Conservation (phyloP, 1,140 invertebrate genomes). For the Coelopa frigida region DNA sequence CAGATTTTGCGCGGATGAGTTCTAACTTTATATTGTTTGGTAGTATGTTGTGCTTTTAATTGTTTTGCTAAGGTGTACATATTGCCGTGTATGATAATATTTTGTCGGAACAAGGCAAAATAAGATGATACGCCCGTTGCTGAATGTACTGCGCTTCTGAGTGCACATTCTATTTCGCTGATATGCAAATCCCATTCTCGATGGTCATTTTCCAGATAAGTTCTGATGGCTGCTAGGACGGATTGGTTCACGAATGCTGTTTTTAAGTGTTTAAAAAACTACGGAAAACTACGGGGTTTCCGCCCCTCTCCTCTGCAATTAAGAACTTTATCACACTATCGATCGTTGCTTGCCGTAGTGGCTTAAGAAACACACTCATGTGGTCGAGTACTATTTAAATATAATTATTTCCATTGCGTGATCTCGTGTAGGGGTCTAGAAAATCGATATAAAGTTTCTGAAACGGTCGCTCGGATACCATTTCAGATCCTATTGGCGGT, state of each 20-base stretch:
- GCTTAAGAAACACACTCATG: neutral
- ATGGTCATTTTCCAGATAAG: neutral
- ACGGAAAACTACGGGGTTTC: no score
- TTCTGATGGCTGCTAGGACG: neutral
- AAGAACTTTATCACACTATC: neutral
- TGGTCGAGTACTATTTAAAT: constrained; percentile 4
- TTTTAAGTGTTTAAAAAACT: constrained; percentile 2
- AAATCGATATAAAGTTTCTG: constrained; percentile 11
- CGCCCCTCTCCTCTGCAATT: neutral
- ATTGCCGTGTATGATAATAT: no score
- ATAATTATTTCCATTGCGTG: neutral
- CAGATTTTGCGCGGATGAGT: no score
- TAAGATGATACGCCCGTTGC: neutral
- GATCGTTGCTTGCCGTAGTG: neutral
- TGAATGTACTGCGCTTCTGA: neutral
- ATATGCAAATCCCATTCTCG: neutral
- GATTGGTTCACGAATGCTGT: neutral
- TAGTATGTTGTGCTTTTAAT: no score
- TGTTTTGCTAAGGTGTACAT: no score
- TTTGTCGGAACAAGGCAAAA: constrained; percentile 1
- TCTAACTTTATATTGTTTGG: no score
- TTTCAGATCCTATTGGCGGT: neutral
- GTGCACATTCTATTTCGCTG: neutral
- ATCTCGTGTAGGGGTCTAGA: neutral
- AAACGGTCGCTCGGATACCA: neutral